Percentiles rank a stretch among this genome's conserved stretches.
Evolutionary conservation across 2,113 vertebrate genomes (phyloP).

Genomic region (Tachuris rubrigastra): DNA sequence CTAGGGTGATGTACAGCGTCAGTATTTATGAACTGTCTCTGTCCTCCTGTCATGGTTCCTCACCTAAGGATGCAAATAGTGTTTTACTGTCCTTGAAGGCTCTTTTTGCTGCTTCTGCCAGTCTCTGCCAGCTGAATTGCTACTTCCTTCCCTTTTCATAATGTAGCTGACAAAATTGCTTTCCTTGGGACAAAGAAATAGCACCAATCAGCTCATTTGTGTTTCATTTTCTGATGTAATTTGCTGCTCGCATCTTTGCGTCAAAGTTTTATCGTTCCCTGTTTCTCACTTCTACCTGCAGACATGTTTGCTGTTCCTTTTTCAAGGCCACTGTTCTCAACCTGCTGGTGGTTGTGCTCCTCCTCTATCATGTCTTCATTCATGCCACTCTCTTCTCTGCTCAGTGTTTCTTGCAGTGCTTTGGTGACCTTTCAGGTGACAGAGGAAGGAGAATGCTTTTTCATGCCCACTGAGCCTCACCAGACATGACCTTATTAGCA

Average conservation of each 20-base stretch:
- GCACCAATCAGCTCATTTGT: neutral
- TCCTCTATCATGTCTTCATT: neutral
- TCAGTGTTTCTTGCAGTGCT: neutral
- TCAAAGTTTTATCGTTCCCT: neutral
- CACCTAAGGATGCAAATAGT: neutral
- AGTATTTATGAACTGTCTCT: neutral
- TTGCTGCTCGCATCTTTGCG: neutral
- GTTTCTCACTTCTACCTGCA: neutral
- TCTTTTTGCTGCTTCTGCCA: conserved; percentile 14
- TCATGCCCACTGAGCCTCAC: neutral
- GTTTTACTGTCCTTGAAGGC: conserved; percentile 19
- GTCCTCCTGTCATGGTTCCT: neutral
- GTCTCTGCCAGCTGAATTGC: conserved; percentile 21
- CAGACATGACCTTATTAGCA: neutral
- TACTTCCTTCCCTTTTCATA: conserved; percentile 29
- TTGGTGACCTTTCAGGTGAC: neutral
- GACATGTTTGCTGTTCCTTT: neutral
- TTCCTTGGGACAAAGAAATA: neutral
- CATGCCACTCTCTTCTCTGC: neutral
- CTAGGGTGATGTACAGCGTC: neutral
- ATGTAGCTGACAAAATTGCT: conserved; percentile 22
- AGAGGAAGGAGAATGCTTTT: neutral
- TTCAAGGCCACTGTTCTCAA: neutral
- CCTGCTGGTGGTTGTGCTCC: neutral
- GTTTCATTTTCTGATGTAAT: conserved; percentile 11